Evolutionary conservation across 2,113 vertebrate species (phyloP).

Genomic region (Dipodomys merriami): DNA sequence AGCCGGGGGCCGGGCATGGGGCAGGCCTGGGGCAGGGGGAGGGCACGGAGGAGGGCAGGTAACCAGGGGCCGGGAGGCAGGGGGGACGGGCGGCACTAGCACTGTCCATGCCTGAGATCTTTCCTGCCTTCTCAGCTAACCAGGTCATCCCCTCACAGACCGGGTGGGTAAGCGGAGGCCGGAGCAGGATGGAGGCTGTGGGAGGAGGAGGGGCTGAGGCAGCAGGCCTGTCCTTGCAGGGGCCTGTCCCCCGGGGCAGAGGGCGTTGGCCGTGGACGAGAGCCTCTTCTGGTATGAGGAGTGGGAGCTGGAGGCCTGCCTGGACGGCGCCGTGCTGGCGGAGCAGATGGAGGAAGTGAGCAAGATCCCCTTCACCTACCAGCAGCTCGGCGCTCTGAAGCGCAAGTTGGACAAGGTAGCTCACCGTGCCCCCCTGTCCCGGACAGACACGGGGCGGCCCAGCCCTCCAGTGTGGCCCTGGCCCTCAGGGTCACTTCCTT

Average conservation of each 20-base stretch:
- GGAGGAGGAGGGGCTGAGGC: not conserved
- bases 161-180: not conserved
- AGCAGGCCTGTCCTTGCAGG: constrained; percentile 8
- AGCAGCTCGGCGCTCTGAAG: constrained; percentile 81
- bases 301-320: constrained; percentile 76
- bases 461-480: accelerated
- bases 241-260: not conserved
- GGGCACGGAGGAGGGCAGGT: too few species aligned
- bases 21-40: too few species aligned
- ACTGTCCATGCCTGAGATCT: not conserved
- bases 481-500: not conserved
- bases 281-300: not conserved
- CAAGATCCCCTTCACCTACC: constrained; percentile 70
- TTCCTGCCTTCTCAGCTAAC: not conserved
- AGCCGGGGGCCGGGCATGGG: too few species aligned
- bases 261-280: not conserved
- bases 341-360: constrained; percentile 58
- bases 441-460: too few species aligned
- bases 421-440: accelerated
- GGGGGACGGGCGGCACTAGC: not conserved
- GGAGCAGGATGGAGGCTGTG: not conserved
- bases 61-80: too few species aligned
- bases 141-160: not conserved
- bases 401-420: constrained; percentile 79
- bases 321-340: constrained; percentile 48